Evolutionary conservation across 2,113 vertebrate species (phyloP), one percentile per base, ranked within the genome.

Genomic region (Chaenogobius annularis): DNA sequence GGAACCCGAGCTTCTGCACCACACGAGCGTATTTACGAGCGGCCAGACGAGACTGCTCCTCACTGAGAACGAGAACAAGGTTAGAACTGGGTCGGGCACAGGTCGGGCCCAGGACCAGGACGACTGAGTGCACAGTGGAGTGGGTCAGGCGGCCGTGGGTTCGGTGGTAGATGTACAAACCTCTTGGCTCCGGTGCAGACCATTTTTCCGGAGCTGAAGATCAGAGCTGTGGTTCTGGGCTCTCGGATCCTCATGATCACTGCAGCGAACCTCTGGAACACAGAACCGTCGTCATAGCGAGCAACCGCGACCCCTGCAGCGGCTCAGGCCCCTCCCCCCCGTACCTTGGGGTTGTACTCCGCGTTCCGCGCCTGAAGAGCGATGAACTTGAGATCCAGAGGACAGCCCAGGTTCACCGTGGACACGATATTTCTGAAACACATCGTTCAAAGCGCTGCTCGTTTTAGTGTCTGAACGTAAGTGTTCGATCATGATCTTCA

Each of bases 181-280:
- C 97, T 98, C 91, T 97, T 99, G 80, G 97, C 97, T 83, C 98
- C 98, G 0, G 97, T 99, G 84, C 98, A 99, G 85, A 99, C 97
- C 94, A 99, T 96, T 92, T 99, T 99, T 74, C 98, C 98, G 20
- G 97, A 98, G 83, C 96, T 98, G 91, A 99, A 99, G 87, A 98
- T 97, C 55, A 99, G 94, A 0, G 97, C 96, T 3, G 98, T 99
- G 48, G 97, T 99, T 75, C 96, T 89, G 15, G 98, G 98, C 31
- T 98, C 95, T 26, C 96, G 92, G 85, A 99, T 98, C 81, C 98
- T 93, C 98, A 99, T 99, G 78, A 99, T 99, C 47, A 98, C 96
- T 0, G 98, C 98, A 5, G 96, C 95, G 87, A 99, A 98, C 66
- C 98, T 96, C 97, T 99, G 70, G 20, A 44, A 62, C 11, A 35